Percentiles rank a stretch among this genome's conserved stretches.
Conservation (phyloP, 2,888 invertebrate species). For the Pelosia muscerda region DNA sequence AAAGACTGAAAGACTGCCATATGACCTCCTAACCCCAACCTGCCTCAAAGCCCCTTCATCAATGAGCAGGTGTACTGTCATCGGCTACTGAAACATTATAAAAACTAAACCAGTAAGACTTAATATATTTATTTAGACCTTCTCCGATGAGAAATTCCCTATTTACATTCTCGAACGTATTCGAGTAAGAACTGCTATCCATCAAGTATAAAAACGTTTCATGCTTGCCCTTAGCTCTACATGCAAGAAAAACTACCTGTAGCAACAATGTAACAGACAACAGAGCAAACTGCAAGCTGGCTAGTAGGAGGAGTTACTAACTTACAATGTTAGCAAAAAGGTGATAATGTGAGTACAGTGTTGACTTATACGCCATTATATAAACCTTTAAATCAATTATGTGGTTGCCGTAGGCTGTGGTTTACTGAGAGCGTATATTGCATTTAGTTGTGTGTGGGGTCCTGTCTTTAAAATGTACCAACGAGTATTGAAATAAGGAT, state of each 20-base stretch:
- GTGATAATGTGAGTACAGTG: constrained; percentile 40
- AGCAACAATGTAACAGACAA: constrained; percentile 40
- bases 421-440: neutral
- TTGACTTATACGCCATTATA: constrained; percentile 33
- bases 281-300: constrained; percentile 14
- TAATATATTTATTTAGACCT: neutral
- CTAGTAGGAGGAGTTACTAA: constrained; percentile 10
- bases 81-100: neutral
- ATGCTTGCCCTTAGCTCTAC: neutral
- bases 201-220: neutral
- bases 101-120: neutral
- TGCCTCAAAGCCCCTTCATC: neutral
- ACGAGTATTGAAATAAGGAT: neutral
- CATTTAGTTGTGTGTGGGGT: neutral
- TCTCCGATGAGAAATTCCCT: neutral
- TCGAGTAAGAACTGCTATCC: neutral
- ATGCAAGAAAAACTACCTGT: constrained; percentile 2
- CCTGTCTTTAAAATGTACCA: neutral
- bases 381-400: constrained; percentile 38
- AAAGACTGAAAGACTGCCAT: no score
- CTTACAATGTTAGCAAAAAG: constrained; percentile 22
- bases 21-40: neutral
- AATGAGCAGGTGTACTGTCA: neutral
- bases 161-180: no score
- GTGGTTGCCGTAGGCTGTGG: constrained; percentile 27